Conservation (phyloP, 2,888 invertebrate genomes). For the Hetaerina titia region DNA sequence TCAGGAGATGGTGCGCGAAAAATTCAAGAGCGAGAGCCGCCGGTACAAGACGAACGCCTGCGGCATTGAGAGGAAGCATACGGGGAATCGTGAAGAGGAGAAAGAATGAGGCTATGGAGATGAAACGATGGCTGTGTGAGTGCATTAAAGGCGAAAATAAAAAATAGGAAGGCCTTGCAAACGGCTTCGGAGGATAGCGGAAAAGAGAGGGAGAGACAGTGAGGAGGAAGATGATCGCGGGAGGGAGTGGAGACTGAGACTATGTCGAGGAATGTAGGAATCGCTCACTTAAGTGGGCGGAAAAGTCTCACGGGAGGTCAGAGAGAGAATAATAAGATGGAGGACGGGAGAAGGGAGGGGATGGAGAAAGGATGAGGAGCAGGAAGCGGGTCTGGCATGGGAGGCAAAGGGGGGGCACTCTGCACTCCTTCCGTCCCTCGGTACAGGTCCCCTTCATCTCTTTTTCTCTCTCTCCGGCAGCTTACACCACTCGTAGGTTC, state of each 20-base stretch:
- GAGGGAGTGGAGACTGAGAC: neutral
- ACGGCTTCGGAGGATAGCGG: neutral
- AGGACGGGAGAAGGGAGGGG: neutral
- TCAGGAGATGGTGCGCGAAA: too few relatives aligned
- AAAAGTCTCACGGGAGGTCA: slow-evolving; percentile 31
- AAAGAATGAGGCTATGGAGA: too few relatives aligned
- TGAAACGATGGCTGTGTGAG: neutral
- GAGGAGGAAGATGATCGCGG: neutral
- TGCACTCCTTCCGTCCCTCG: neutral
- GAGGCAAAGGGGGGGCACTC: too few relatives aligned
- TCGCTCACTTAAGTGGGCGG: slow-evolving; percentile 32
- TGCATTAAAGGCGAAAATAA: neutral
- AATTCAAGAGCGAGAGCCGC: too few relatives aligned
- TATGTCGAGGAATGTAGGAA: slow-evolving; percentile 22
- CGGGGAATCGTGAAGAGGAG: too few relatives aligned
- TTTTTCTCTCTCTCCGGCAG: neutral
- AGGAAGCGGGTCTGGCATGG: neutral
- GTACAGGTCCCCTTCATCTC: neutral
- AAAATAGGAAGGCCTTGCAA: neutral
- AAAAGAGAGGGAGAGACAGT: neutral
- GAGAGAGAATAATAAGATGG: neutral
- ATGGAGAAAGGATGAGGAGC: neutral
- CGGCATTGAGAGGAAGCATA: too few relatives aligned
- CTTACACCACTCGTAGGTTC: slow-evolving; percentile 26
- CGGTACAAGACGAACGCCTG: too few relatives aligned